These are phyloP conservation scores for Drosophila burlai DNA, from an alignment of 1,140 invertebrate species.

Conservation along the genomic window DNA sequence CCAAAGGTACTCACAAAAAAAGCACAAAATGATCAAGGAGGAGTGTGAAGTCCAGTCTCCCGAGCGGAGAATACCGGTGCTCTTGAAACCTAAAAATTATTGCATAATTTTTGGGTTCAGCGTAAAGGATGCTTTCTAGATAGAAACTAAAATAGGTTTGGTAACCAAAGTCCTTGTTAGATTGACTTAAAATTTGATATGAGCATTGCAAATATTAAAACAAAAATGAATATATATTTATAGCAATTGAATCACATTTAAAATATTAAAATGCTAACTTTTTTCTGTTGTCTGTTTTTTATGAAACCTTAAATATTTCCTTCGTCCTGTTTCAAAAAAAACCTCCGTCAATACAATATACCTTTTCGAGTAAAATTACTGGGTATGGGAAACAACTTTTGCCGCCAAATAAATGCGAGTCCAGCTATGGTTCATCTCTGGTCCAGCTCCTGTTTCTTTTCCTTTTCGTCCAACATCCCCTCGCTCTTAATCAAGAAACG, in stretches of 20 bases:
- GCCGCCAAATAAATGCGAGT: constrained; percentile 78
- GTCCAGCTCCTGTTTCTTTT: constrained; percentile 17
- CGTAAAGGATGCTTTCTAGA: too few relatives aligned
- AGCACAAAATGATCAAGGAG: not conserved
- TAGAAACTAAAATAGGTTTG: not conserved
- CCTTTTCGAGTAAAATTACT: not conserved
- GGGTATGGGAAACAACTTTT: constrained; percentile 32
- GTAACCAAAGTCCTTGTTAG: not conserved
- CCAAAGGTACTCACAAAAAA: constrained; percentile 35
- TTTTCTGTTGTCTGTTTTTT: not conserved
- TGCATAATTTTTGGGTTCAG: not conserved
- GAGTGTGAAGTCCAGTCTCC: not conserved
- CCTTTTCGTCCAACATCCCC: constrained; percentile 23
- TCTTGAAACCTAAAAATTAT: not conserved
- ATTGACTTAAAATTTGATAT: not conserved
- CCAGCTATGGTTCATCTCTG: constrained; percentile 29
- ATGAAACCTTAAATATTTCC: not conserved
- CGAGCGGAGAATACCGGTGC: not conserved
- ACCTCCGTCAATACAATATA: not conserved
- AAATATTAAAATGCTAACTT: not conserved
- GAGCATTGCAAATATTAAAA: not conserved
- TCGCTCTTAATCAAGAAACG: constrained; percentile 81
- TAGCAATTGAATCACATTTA: not conserved
- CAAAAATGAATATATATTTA: too few relatives aligned
- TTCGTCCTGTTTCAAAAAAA: not conserved